Conservation (phyloP, 2,888 invertebrate genomes). For the Cryptosula pallasiana region DNA sequence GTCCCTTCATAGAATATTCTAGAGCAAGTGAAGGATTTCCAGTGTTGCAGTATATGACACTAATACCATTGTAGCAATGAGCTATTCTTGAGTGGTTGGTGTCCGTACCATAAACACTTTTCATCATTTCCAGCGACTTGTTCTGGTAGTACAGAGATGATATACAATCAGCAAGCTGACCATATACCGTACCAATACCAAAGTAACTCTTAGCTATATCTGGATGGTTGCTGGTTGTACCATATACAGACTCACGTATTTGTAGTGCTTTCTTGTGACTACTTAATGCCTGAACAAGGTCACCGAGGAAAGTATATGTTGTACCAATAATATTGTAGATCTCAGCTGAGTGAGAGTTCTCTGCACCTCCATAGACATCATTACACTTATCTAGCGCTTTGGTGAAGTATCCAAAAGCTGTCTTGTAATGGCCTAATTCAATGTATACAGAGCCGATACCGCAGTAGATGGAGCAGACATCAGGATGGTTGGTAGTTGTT, state of each 20-base stretch:
- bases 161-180: background rate
- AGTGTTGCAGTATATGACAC: too few species aligned
- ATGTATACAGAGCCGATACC: too few species aligned
- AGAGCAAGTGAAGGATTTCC: too few species aligned
- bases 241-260: background rate
- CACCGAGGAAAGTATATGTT: background rate
- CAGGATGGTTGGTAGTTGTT: too few species aligned
- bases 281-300: too few species aligned
- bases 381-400: background rate
- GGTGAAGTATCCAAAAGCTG: too few species aligned
- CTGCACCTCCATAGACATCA: background rate
- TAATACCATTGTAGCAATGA: too few species aligned
- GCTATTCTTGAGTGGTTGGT: too few species aligned
- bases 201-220: background rate
- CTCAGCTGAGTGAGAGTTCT: background rate
- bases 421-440: too few species aligned
- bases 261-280: background rate
- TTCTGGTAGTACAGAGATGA: background rate
- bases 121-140: background rate
- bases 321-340: background rate
- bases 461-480: too few species aligned
- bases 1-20: too few species aligned
- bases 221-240: background rate
- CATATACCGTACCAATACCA: background rate
- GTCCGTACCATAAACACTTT: background rate